Conservation (phyloP, 2,113 vertebrate species). For the Elephas maximus region DNA sequence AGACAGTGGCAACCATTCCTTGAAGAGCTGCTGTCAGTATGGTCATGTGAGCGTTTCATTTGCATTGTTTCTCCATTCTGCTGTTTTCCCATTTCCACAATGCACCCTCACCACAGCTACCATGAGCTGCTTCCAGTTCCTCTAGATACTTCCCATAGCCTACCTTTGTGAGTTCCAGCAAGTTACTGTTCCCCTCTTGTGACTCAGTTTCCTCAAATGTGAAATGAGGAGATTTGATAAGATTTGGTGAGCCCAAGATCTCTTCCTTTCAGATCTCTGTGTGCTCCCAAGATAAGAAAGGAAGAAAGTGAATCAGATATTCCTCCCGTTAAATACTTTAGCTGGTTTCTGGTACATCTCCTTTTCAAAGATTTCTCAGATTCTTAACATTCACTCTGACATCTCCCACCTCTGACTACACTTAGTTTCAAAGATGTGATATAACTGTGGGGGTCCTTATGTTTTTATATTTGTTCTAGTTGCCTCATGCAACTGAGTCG, state of each 20-base stretch:
- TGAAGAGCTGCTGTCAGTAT: background rate
- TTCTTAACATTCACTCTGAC: background rate
- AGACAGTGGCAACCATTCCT: no score
- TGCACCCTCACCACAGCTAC: background rate
- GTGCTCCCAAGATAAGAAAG: background rate
- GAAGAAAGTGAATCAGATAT: background rate
- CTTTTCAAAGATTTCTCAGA: background rate
- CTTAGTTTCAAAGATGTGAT: background rate
- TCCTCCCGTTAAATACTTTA: background rate
- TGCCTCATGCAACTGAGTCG: background rate
- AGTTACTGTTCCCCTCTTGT: background rate
- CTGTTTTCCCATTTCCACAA: background rate
- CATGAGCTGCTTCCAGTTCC: background rate
- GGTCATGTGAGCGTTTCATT: background rate
- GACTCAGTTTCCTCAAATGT: background rate
- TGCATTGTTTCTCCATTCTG: background rate
- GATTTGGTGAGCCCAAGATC: background rate
- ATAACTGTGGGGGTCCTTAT: background rate
- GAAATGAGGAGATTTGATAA: background rate
- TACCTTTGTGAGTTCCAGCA: background rate
- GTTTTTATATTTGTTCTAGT: constrained; percentile 45
- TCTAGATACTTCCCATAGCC: background rate
- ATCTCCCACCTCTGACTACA: background rate
- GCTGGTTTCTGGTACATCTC: background rate
- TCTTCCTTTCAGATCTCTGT: background rate